Evolutionary conservation across 2,797 vertebrate species (phyloP), one percentile per base, ranked within the genome.

Genomic region (Sternarchorhynchus goeldii): DNA sequence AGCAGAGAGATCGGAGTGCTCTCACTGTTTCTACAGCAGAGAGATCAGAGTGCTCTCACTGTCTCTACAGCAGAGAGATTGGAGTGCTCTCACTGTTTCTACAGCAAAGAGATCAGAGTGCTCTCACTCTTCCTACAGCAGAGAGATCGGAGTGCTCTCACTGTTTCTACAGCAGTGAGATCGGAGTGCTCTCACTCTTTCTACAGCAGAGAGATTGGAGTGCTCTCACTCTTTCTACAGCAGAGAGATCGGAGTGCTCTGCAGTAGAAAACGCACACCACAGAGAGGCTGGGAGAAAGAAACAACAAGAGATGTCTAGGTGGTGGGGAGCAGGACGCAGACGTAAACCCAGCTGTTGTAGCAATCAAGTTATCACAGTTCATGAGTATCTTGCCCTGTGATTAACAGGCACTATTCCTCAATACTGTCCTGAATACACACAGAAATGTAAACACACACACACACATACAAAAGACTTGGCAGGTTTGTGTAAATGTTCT

Each of bases 391-490:
- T 20, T 36, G 34, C 39, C 25, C 80, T 77, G 60, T 67, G 66
- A 68, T 76, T 60, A 78, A 60, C 53, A 36, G 62, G 57, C 70
- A 60, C 79, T 77, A 82, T 79, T 84, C 78, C 69, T 84, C 65
- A 39, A 62, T 34, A 57, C 16, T 29, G 25, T 72, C 58, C 59
- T 72, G 68, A 64, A 64, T 58, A 55, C 63, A 39, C 2, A 39
- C 55, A 71, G 57, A 70, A 32, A 78, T n/a, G 31, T 34, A 41
- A 1, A 10, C 60, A 72, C 25, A 34, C 6, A 50, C 41, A 20
- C 20, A 50, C 10, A 25, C 60, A 21, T 18, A 10, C 41, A 2
- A 18, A 18, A 18, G 14, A 3, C 60, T 63, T 14, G 32, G 32
- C 29, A 65, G 10, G 60, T 7, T 65, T n/a, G 45, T 12, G 45